A percentile compares a stretch with the other conserved stretches of the same genome.
These are phyloP conservation scores for Thecocarcelia acutangulata DNA, from an alignment of 2,888 invertebrate species.

Conservation along the genomic window DNA sequence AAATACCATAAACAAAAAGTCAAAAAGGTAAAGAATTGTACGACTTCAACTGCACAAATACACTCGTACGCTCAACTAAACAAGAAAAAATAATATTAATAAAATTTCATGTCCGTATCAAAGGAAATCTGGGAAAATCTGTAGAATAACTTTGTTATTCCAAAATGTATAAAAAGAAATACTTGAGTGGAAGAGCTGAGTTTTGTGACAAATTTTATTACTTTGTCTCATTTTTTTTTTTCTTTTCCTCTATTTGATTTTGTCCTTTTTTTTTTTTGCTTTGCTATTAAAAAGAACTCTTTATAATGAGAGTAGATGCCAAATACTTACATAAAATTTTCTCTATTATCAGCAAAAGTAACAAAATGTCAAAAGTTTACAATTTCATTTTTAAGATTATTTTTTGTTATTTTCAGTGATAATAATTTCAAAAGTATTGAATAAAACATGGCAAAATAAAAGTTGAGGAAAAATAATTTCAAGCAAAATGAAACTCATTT, in stretches of 20 bases:
- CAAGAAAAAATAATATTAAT: neutral
- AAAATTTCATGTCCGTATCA: neutral
- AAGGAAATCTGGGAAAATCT: neutral
- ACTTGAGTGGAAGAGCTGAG: neutral
- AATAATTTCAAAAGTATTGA: constrained; percentile 51
- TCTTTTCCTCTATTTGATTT: neutral
- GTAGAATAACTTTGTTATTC: neutral
- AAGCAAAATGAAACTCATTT: constrained; percentile 7
- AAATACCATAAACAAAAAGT: neutral
- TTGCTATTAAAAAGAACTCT: neutral
- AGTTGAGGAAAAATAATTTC: constrained; percentile 5
- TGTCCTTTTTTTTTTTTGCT: neutral
- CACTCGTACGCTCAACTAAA: neutral
- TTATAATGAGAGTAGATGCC: constrained; percentile 5
- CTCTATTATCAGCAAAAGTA: constrained; percentile 50
- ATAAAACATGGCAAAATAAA: constrained; percentile 19
- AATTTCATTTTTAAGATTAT: constrained; percentile 12
- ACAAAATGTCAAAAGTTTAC: constrained; percentile 58
- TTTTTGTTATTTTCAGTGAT: constrained; percentile 37
- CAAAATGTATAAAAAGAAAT: neutral
- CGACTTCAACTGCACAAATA: neutral
- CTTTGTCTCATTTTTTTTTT: neutral
- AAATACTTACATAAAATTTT: constrained; percentile 10
- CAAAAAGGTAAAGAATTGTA: neutral
- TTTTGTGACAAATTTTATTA: constrained; percentile 32